Conservation (phyloP, 1,140 invertebrate species). For the Drosophila navojoa region DNA sequence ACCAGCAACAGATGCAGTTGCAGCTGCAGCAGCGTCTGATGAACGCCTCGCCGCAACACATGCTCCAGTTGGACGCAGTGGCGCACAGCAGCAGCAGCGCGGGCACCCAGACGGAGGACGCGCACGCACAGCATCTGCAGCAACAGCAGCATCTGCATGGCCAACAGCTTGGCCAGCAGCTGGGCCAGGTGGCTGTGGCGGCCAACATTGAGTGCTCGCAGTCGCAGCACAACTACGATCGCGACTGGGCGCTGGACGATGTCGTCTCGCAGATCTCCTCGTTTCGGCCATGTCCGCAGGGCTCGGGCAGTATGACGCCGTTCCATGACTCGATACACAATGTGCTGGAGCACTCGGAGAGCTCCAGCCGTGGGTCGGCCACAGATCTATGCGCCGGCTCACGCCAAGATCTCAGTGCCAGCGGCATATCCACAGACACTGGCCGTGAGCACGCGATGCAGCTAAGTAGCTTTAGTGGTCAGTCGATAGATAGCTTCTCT, state of each 20-base stretch:
- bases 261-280: conserved; percentile 83
- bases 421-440: conserved; percentile 78
- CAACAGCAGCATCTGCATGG: too few species aligned
- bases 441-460: conserved; percentile 76
- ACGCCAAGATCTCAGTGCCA: conserved; percentile 78
- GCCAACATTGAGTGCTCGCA: conserved; percentile 87
- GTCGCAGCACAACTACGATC: conserved; percentile 84
- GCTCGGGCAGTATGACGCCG: conserved; percentile 83
- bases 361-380: conserved; percentile 75
- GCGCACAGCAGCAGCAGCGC: conserved; percentile 63
- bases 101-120: conserved; percentile 67
- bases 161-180: conserved; percentile 46
- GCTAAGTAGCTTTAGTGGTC: conserved; percentile 80
- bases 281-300: conserved; percentile 82
- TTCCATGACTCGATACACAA: conserved; percentile 84
- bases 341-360: conserved; percentile 81
- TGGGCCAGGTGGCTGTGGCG: conserved; percentile 84
- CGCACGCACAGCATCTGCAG: conserved; percentile 57
- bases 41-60: conserved; percentile 66
- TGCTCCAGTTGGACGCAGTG: conserved; percentile 65
- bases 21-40: conserved; percentile 55
- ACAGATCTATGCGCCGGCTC: conserved; percentile 78
- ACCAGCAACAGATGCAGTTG: conserved; percentile 60
- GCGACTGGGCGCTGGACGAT: conserved; percentile 81
- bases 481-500: conserved; percentile 4